Percentiles rank a stretch among this genome's conserved stretches.
Conservation (phyloP, 2,888 invertebrate genomes). For the Furcula furcula region DNA sequence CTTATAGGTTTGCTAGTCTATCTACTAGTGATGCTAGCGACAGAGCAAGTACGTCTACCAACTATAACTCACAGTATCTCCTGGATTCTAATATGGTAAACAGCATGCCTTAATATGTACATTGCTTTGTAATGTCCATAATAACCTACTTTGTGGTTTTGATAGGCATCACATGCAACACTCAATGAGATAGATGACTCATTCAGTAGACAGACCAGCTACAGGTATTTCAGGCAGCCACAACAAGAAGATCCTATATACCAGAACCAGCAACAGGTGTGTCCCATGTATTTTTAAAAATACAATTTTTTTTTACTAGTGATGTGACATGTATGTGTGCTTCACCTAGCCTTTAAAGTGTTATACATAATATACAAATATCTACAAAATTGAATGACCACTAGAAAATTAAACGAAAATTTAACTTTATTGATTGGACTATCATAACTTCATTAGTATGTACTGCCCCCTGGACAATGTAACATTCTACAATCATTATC, state of each 20-base stretch:
- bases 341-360: too few relatives aligned
- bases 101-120: conserved; percentile 1
- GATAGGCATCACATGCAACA: conserved; percentile 69
- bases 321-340: too few relatives aligned
- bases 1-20: conserved; percentile 85
- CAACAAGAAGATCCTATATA: conserved; percentile 73
- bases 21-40: conserved; percentile 71
- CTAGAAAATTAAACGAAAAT: too few relatives aligned
- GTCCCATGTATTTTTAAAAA: too few relatives aligned
- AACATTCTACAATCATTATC: too few relatives aligned
- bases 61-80: conserved; percentile 68
- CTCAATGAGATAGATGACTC: conserved; percentile 75
- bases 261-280: conserved; percentile 76
- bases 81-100: conserved; percentile 69
- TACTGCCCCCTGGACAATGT: too few relatives aligned
- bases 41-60: conserved; percentile 66
- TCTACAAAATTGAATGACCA: too few relatives aligned
- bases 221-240: conserved; percentile 65
- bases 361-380: too few relatives aligned
- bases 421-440: too few relatives aligned
- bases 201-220: conserved; percentile 73
- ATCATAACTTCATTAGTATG: too few relatives aligned
- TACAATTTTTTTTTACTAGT: too few relatives aligned
- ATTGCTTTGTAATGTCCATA: not conserved
- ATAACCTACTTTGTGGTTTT: conserved; percentile 10